Evolutionary conservation across 1,140 invertebrate species (phyloP), one percentile per base, ranked within the genome.

Genomic region (Drosophila sp.): DNA sequence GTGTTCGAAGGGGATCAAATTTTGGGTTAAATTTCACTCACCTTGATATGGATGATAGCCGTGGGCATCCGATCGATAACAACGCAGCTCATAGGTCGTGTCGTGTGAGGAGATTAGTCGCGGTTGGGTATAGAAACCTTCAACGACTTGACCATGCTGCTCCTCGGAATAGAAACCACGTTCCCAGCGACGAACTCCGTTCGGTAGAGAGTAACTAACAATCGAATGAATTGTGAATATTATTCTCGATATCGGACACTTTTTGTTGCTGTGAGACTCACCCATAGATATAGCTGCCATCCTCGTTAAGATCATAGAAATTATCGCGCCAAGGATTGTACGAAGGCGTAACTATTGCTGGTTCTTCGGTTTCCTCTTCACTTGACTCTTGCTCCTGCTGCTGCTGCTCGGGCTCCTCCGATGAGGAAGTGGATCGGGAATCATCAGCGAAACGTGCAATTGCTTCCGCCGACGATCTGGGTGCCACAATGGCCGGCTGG

Each of bases 251-350:
- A 17, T 17, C 17, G 17, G 33, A 0, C 33, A 35, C 8, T 2
- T 35, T 6, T 35, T 35, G 4, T 38, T 38, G 7, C 35, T 38
- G 35, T 10, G 17, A 5, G n/a, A 60, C 83, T 87, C 25, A 87
- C 83, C 84, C 84, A 58, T 60, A 89, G 30, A 80, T 32, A 3
- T 89, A 89, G 71, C 80, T 89, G 56, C 84, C 84, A 32, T 89
- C 84, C n/a, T 66, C 66, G 35, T 80, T 80, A 3, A 71, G 68
- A 65, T 89, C 84, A 32, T 84, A 72, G 50, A 89, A 89, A 33
- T 84, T 89, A 32, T 89, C 84, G 0, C 85, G 77, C 70, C 82
- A 89, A 23, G 84, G 54, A 80, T 89, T 84, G 32, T 89, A 89
- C 0, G 6, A 25, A 1, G 23, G 4, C 11, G 72, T 55, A 29